Evolutionary conservation across 2,888 invertebrate genomes (phyloP).

Genomic region (Rotaria socialis): DNA sequence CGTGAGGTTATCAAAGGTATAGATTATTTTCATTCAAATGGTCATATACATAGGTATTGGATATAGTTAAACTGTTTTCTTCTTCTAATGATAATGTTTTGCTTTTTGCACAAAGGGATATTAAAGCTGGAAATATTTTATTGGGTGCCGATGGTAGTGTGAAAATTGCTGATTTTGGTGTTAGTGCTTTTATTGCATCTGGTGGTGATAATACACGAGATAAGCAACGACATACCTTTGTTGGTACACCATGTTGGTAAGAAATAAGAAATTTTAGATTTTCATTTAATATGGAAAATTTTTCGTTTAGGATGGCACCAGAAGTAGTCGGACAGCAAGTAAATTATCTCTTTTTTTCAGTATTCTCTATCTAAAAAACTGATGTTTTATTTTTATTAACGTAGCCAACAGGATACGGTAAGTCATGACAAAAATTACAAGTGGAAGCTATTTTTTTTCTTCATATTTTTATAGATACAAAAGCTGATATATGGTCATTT

Average conservation of each 20-base stretch:
- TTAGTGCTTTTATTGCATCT: slow-evolving; percentile 77
- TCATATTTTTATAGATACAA: slow-evolving; percentile 67
- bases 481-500: slow-evolving; percentile 88
- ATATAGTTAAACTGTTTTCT: not conserved
- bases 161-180: slow-evolving; percentile 90
- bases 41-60: slow-evolving; percentile 85
- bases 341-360: not conserved
- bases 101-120: slow-evolving; percentile 68
- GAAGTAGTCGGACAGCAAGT: slow-evolving; percentile 76
- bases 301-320: slow-evolving; percentile 73
- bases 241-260: slow-evolving; percentile 92
- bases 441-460: not conserved
- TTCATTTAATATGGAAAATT: too few species aligned
- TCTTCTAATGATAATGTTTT: too few species aligned
- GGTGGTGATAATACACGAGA: slow-evolving; percentile 86
- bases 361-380: not conserved
- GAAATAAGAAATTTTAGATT: too few species aligned
- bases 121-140: slow-evolving; percentile 94
- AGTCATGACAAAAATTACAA: not conserved
- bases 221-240: slow-evolving; percentile 92
- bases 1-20: slow-evolving; percentile 81
- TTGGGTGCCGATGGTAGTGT: slow-evolving; percentile 90
- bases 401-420: slow-evolving; percentile 38
- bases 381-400: not conserved
- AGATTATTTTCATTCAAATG: slow-evolving; percentile 96